These are phyloP conservation scores for Mus spicilegus DNA, from an alignment of 2,113 vertebrate genomes.

Conservation along the genomic window DNA sequence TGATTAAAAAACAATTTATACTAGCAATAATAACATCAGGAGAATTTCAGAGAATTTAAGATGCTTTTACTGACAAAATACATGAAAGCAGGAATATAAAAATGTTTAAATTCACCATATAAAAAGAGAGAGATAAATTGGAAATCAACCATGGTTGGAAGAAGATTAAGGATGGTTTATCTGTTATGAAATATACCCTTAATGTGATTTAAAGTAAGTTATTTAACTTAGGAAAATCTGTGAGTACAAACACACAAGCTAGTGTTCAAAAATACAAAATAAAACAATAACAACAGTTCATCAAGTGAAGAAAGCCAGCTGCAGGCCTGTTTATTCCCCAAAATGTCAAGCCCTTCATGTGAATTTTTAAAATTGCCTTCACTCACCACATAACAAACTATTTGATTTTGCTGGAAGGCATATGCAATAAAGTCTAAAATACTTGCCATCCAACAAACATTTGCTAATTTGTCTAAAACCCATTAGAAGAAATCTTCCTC, in stretches of 20 bases:
- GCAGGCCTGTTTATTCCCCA: neutral
- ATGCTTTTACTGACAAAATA: constrained; percentile 19
- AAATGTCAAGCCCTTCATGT: neutral
- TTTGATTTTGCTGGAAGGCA: neutral
- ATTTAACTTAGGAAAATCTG: neutral
- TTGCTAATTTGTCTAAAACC: constrained; percentile 5
- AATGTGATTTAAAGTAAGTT: neutral
- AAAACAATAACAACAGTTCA: neutral
- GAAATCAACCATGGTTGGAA: neutral
- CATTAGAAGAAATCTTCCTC: neutral
- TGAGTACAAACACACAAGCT: neutral
- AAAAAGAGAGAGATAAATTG: constrained; percentile 19
- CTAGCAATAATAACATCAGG: neutral
- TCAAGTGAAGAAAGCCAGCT: neutral
- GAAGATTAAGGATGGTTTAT: neutral
- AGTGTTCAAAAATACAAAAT: neutral
- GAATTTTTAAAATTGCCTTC: neutral
- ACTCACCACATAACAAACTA: neutral
- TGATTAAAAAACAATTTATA: neutral
- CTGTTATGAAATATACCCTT: constrained; percentile 25
- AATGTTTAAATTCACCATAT: constrained; percentile 5
- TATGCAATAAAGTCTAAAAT: neutral
- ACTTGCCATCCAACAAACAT: neutral
- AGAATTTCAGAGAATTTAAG: constrained; percentile 22
- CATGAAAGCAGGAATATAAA: neutral